A percentile compares a stretch with the other conserved stretches of the same genome.
Conservation (phyloP, 1,140 invertebrate species). For the Drosophila bipectinata region DNA sequence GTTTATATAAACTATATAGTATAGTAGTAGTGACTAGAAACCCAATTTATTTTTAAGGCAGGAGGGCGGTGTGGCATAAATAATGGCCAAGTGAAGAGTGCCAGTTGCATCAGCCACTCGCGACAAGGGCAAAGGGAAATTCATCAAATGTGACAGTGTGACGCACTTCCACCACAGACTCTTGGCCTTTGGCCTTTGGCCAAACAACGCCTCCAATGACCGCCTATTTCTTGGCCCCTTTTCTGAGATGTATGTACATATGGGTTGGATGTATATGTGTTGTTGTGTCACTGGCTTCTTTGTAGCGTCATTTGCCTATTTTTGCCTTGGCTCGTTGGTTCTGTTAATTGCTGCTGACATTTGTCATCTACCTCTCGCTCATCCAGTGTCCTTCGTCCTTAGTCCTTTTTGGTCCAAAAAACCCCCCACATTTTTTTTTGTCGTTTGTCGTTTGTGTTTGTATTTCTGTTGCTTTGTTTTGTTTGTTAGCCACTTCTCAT, state of each 20-base stretch:
- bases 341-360: constrained; percentile 79
- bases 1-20: not conserved
- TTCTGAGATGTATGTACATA: not conserved
- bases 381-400: not conserved
- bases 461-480: constrained; percentile 2
- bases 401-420: constrained; percentile 8
- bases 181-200: constrained; percentile 6
- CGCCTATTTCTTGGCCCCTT: constrained; percentile 1
- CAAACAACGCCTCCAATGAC: not conserved
- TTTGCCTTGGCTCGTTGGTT: constrained; percentile 49
- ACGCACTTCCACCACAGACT: constrained; percentile 46
- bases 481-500: not conserved
- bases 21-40: not conserved
- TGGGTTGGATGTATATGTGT: not conserved
- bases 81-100: constrained; percentile 29
- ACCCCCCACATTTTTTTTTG: no score
- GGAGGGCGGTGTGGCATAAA: constrained; percentile 47
- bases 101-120: constrained; percentile 50
- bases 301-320: constrained; percentile 58
- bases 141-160: constrained; percentile 62
- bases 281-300: constrained; percentile 40
- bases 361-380: constrained; percentile 29
- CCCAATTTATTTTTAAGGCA: not conserved
- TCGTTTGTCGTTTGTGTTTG: not conserved
- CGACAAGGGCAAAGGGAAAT: constrained; percentile 76